Evolutionary conservation across 2,797 vertebrate genomes (phyloP).

Genomic region (Coreius guichenoti): DNA sequence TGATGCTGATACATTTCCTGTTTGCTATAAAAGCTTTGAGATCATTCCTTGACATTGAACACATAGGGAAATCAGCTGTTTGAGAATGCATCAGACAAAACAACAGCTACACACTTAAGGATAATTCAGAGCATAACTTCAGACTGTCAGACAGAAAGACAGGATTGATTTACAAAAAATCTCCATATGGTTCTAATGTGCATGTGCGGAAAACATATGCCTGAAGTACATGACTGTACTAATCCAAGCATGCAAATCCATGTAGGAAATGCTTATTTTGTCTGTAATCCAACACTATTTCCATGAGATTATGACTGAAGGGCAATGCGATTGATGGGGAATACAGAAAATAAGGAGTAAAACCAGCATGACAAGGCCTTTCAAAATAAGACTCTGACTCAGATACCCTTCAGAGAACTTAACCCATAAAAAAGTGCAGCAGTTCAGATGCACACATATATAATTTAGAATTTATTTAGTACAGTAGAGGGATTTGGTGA

Average conservation of each 20-base stretch:
- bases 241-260: constrained; percentile 81
- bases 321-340: constrained; percentile 63
- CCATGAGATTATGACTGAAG: constrained; percentile 75
- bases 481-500: not conserved
- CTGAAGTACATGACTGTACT: constrained; percentile 79
- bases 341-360: constrained; percentile 43
- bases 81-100: constrained; percentile 38
- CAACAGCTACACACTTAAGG: not conserved
- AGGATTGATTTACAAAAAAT: constrained; percentile 62
- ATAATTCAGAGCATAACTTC: constrained; percentile 27
- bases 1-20: constrained; percentile 33
- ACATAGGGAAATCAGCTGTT: constrained; percentile 2
- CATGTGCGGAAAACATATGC: constrained; percentile 66
- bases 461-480: not conserved
- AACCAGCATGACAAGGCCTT: constrained; percentile 25
- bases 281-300: constrained; percentile 81
- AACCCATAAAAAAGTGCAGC: not conserved
- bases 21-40: constrained; percentile 30
- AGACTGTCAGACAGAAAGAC: constrained; percentile 44
- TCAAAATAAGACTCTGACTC: constrained; percentile 37
- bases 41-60: constrained; percentile 17
- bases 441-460: not conserved
- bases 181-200: constrained; percentile 67
- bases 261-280: constrained; percentile 78
- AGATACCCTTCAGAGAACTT: constrained; percentile 10